Evolutionary conservation across 1,140 invertebrate genomes (phyloP), one percentile per base, ranked within the genome.

Genomic region (Lethrus apterus): DNA sequence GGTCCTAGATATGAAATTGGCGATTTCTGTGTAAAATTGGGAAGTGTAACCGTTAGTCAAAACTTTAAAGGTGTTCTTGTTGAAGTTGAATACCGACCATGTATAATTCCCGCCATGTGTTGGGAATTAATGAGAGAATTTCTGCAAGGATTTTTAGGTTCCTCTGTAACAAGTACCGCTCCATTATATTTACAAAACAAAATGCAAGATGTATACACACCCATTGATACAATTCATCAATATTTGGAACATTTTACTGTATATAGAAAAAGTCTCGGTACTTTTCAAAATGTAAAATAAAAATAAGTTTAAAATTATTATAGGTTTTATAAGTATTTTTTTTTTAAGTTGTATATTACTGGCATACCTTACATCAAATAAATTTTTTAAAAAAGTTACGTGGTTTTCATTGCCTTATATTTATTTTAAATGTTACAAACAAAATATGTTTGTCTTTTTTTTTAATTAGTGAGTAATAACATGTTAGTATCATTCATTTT

Each of bases 191-290:
- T 87, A 1, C 74, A 89, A 61, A 79, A 74, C 51, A 76, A 82
- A 52, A 83, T 88, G 78, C 90, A 91, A 60, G 86, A 93, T 10
- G 74, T 92, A 33, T 95, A 93, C 64, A 80, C 84, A 42, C 87
- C 89, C 0, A 81, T 91, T 52, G 92, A 96, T 65, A 95, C 91
- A 0, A 86, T 96, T 38, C 84, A 91, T 50, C 93, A 96, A 61
- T 98, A 98, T 68, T 75, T 96, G 58, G 92, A 97, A 67, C 89
- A 95, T 62, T 97, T 97, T 66, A 88, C 82, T 53, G 81, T 84
- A 41, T 92, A 90, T 60, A 74, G 89, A 35, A 95, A 95, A 67
- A 68, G 76, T 2, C 72, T 78, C 2, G 72, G 72, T 18, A 68
- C 36, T 13, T 42, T 42, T 42, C 23, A 42, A 17, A 42, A 42